phyloP scores from a whole-genome alignment of 2,888 invertebrate species.

The Eupithecia pulchellata region DNA sequence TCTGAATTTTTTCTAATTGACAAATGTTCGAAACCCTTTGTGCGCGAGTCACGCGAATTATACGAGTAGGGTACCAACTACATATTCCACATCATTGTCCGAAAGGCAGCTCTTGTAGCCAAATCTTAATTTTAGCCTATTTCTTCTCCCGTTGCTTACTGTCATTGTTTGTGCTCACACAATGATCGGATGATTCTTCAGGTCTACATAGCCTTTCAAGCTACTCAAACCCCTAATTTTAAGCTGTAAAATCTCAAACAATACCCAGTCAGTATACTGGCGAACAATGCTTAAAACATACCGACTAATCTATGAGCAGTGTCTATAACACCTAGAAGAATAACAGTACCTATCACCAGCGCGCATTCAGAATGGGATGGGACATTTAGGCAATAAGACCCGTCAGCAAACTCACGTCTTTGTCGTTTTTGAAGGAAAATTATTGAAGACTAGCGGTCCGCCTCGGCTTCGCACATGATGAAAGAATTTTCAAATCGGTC shows the following conservation, averaged over 20 bases:
- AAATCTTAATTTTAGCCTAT: not conserved
- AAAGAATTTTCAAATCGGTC: no score
- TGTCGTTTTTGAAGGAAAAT: not conserved
- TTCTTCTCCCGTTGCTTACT: not conserved
- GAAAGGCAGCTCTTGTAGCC: not conserved
- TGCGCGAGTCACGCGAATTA: no score
- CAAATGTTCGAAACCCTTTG: no score
- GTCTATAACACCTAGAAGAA: constrained; percentile 36
- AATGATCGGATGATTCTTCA: not conserved
- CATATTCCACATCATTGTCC: not conserved
- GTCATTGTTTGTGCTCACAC: not conserved
- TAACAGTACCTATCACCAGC: constrained; percentile 7
- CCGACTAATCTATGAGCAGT: constrained; percentile 18
- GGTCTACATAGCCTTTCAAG: not conserved
- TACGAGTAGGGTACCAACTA: no score
- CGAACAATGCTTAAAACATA: constrained; percentile 30
- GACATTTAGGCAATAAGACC: not conserved
- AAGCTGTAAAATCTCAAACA: constrained; percentile 10
- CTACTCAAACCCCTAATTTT: not conserved
- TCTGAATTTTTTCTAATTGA: no score
- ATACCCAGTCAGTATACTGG: constrained; percentile 28
- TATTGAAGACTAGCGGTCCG: no score
- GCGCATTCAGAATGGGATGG: not conserved
- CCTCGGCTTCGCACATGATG: no score
- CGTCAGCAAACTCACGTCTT: not conserved